Base-by-base conservation (phyloP, 2,113 vertebrate genomes). In the Astur gentilis region DNA sequence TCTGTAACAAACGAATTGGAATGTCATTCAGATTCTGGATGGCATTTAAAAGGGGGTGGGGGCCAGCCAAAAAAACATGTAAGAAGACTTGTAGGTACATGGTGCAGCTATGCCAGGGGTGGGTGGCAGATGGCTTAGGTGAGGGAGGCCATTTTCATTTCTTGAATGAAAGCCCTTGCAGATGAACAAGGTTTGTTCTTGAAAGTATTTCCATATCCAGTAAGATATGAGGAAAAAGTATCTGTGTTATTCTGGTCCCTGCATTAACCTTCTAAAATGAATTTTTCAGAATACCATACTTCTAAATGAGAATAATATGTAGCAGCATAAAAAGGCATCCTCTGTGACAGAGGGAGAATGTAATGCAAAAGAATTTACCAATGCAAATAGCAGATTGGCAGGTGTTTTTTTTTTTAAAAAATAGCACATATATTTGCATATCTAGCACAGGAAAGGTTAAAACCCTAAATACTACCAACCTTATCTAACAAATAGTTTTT, bases 1-100 rank as follows among this genome's bases (percentile, higher is more conserved):
- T 94, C 32, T 88, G 10, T 72, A 64, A 42, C 23, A 62, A 64
- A 11, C 3, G 13, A 27, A 69, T 2, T n/a, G 75, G 20, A 85
- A 64, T 22, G 20, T 27, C 15, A 2, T 16, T 82, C 52, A 58
- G 34, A 82, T 60, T 47, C 71, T 29, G 9, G 38, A 21, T 52
- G 79, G 29, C 11, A 19, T 50, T 81, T 54, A 71, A 78, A 88
- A 26, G 13, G 18, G 25, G 21, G 4, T 13, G 16, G 6, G 12
- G 34, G 2, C 12, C 22, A 52, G 38, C 6, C 1, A 25, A 69
- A n/a, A 44, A 38, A 36, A 1, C 11, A 6, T 5, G 1, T 60
- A 77, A 70, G 32, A 64, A 79, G 22, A 27, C 47, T 7, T 40
- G 10, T 61, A 31, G 11, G 29, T 79, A 29, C 15, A 14, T n/a